phyloP scores from a whole-genome alignment of 2,113 vertebrate species.

The Dascyllus trimaculatus region DNA sequence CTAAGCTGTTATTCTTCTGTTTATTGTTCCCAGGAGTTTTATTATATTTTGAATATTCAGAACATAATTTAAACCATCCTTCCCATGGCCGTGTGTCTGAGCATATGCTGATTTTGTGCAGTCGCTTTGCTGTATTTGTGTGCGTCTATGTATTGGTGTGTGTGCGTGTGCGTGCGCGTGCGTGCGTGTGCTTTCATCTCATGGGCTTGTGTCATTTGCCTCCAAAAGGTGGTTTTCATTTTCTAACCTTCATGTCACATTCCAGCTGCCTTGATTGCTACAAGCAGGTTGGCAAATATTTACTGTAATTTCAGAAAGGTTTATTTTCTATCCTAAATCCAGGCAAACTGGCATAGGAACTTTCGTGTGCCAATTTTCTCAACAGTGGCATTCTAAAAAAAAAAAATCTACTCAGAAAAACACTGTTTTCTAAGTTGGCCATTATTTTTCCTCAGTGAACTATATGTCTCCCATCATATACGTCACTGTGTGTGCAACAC shows the following conservation, averaged over 20 bases:
- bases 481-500: too few relatives aligned
- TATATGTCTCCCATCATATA: background rate
- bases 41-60: conserved; percentile 57
- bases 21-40: conserved; percentile 56
- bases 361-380: conserved; percentile 38
- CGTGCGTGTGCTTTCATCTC: conserved; percentile 38
- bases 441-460: background rate
- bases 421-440: background rate
- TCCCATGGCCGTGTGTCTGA: conserved; percentile 33
- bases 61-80: conserved; percentile 55
- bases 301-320: conserved; percentile 77
- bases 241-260: conserved; percentile 70
- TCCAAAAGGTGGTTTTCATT: conserved; percentile 79
- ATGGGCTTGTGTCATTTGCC: conserved; percentile 46
- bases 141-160: background rate
- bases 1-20: conserved; percentile 48
- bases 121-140: conserved; percentile 15
- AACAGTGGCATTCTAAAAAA: conserved; percentile 12
- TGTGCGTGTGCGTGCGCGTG: conserved; percentile 4
- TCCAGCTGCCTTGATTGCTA: conserved; percentile 67
- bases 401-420: conserved; percentile 3
- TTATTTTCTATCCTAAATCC: conserved; percentile 75
- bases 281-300: conserved; percentile 79
- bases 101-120: conserved; percentile 45
- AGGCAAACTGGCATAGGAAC: conserved; percentile 40